Evolutionary conservation across 2,888 invertebrate species (phyloP), one percentile per base, ranked within the genome.

Genomic region (Aleiodes leptofemur): DNA sequence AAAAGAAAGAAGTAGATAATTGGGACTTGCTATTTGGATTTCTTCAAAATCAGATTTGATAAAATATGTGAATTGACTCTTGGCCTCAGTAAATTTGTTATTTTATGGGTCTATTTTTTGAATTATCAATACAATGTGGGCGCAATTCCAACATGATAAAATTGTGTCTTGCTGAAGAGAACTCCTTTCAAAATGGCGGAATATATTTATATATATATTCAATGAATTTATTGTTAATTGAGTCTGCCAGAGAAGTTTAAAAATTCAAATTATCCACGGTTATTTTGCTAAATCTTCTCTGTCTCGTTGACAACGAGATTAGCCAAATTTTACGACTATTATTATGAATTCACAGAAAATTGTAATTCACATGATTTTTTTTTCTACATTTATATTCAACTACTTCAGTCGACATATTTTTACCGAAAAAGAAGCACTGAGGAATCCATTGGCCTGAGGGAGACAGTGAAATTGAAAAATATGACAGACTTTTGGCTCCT

Each of bases 151-250:
- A 64, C n/a, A 48, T 6, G 14, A 14, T 38, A 64, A 61, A 59
- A 55, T 59, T 23, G 50, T 23, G 9, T 9, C 29, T 69, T 51
- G 34, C n/a, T 38, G 23, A 53, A 14, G 9, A 53, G 13, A 31
- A 14, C 51, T 31, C 4, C 51, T 68, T 51, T 51, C 31, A 14
- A 23, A 29, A 48, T 53, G 13, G 4, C 4, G 3, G 7, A 16
- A 16, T 34, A 23, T 34, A 0, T 8, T 8, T 16, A 11, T 34
- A 0, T 8, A 16, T 16, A 11, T 38, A 16, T 23, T 16, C n/a
- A 64, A 43, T 23, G n/a, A 50, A 59, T 72, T 72, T 72, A 72
- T 72, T 59, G 61, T 64, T 59, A 51, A 61, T 72, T 29, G 29
- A 64, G 38, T 34, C 29, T 64, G 72, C 61, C 72, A 72, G 38